These are phyloP conservation scores for Anguilla obscura DNA, from an alignment of 2,797 vertebrate species.

Conservation along the genomic window DNA sequence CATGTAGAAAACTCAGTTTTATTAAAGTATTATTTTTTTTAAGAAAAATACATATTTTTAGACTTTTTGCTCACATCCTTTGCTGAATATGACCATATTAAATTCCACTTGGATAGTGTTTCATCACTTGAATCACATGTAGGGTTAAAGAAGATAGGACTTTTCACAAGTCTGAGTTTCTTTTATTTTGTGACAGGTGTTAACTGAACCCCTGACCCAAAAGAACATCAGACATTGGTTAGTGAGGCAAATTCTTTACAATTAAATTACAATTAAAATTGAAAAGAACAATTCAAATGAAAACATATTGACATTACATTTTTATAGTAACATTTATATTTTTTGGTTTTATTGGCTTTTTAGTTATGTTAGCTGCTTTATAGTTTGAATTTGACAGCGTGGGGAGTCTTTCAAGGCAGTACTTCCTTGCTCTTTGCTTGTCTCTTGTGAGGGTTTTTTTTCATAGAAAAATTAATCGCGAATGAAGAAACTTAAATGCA, in stretches of 20 bases:
- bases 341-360: no score
- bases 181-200: neutral
- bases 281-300: no score
- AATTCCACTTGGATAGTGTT: neutral
- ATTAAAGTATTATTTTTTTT: neutral
- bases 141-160: conserved; percentile 2
- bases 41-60: neutral
- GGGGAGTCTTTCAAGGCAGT: no score
- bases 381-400: no score
- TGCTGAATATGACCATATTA: neutral
- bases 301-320: no score
- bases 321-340: no score
- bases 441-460: no score
- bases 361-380: no score
- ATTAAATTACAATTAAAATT: neutral
- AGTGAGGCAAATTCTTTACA: neutral
- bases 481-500: no score
- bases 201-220: neutral
- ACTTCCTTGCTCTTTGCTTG: no score
- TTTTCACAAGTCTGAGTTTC: neutral
- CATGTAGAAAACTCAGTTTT: no score
- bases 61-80: neutral
- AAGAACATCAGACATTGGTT: neutral
- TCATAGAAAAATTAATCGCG: no score
- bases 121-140: neutral